These are phyloP conservation scores for Gulo gulo DNA, from an alignment of 2,113 vertebrate species.

Conservation along the genomic window DNA sequence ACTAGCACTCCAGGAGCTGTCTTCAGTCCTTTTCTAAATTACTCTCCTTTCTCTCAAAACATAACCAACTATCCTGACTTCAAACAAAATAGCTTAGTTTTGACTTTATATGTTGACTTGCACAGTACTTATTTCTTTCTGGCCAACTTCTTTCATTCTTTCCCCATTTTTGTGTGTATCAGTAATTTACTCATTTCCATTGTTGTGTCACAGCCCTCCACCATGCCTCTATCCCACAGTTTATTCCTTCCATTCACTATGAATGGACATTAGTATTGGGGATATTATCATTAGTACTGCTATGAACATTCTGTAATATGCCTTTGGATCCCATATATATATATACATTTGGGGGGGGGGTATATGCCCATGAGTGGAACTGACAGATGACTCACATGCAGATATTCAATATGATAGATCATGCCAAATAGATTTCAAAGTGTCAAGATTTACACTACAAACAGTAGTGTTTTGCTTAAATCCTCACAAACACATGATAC, in stretches of 20 bases:
- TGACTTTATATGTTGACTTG: neutral
- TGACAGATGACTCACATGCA: neutral
- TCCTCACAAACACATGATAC: neutral
- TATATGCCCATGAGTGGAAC: rapidly evolving
- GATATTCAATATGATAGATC: neutral
- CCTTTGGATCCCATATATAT: neutral
- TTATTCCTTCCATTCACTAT: neutral
- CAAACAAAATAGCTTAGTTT: neutral
- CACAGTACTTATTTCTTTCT: neutral
- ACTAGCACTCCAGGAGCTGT: neutral
- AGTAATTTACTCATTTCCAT: neutral
- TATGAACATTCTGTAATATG: neutral
- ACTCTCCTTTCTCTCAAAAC: neutral
- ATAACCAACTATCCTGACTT: neutral
- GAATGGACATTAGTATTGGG: neutral
- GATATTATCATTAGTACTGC: too few species aligned
- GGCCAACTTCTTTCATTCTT: neutral
- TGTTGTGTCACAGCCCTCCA: neutral
- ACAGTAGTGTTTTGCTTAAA: neutral
- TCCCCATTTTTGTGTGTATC: neutral
- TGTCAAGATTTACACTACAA: neutral
- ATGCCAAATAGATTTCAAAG: neutral
- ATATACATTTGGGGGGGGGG: too few species aligned
- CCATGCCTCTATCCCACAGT: neutral
- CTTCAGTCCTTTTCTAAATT: neutral